Percentiles rank a stretch among this genome's conserved stretches.
These are phyloP conservation scores for Epistrophe eligans DNA, from an alignment of 2,888 invertebrate species.

Conservation along the genomic window DNA sequence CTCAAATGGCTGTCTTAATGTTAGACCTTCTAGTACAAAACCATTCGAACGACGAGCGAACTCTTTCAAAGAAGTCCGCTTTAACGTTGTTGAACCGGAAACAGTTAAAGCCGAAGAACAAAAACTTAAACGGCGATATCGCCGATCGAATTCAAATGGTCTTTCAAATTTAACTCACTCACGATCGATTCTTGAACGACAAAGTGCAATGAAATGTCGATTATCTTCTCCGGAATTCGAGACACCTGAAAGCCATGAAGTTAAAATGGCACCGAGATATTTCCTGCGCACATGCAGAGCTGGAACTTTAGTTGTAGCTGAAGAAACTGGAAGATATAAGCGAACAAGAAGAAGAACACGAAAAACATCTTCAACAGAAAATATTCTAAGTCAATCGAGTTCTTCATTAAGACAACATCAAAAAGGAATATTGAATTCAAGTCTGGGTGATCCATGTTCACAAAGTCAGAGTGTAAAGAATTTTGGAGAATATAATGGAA, in stretches of 20 bases:
- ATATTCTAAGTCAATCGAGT: constrained; percentile 74
- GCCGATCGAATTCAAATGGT: constrained; percentile 80
- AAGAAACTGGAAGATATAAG: constrained; percentile 83
- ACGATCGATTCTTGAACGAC: constrained; percentile 82
- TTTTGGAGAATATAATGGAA: constrained; percentile 36
- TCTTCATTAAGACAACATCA: constrained; percentile 52
- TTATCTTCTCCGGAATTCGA: constrained; percentile 82
- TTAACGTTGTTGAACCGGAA: constrained; percentile 77
- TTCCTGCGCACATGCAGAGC: constrained; percentile 85
- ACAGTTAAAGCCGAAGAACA: constrained; percentile 25
- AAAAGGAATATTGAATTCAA: constrained; percentile 16
- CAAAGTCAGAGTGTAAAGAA: constrained; percentile 69
- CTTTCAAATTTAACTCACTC: constrained; percentile 78
- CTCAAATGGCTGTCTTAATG: constrained; percentile 78
- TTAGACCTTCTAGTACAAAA: constrained; percentile 77
- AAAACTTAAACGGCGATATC: constrained; percentile 81
- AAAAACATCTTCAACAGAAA: constrained; percentile 79
- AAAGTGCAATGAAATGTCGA: constrained; percentile 81
- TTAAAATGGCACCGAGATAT: constrained; percentile 81
- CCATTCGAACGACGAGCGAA: constrained; percentile 78
- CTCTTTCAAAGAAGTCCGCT: constrained; percentile 81
- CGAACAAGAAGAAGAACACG: constrained; percentile 80
- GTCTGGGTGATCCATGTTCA: constrained; percentile 51
- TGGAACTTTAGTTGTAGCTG: constrained; percentile 85
- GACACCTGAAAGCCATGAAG: constrained; percentile 76